phyloP scores from a whole-genome alignment of 1,140 invertebrate genomes.

The Schlechtendalia chinensis region DNA sequence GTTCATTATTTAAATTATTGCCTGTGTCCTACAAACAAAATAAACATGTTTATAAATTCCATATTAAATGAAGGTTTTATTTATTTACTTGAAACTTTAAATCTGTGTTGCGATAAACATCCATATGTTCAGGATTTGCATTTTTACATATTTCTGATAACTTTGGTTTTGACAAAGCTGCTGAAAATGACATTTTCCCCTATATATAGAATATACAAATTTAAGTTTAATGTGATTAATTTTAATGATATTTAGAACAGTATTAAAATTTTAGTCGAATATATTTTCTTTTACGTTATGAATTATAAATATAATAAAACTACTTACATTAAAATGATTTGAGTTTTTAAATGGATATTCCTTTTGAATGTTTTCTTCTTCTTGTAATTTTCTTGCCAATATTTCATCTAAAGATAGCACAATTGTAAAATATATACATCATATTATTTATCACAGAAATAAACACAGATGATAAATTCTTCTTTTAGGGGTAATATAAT shows the following conservation, averaged over 20 bases:
- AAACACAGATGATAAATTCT: too few species aligned
- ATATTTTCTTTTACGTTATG: too few species aligned
- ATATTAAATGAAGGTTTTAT: neutral
- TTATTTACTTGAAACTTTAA: conserved; percentile 29
- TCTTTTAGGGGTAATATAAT: too few species aligned
- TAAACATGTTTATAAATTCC: neutral
- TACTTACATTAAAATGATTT: conserved; percentile 14
- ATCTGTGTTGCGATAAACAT: neutral
- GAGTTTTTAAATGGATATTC: neutral
- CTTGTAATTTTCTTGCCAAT: conserved; percentile 28
- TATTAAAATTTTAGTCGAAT: too few species aligned
- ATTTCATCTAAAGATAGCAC: too few species aligned
- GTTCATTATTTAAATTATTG: neutral
- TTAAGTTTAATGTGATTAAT: neutral
- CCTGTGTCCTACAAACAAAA: conserved; percentile 4
- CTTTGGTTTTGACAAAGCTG: conserved; percentile 29
- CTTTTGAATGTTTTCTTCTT: neutral
- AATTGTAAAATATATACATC: too few species aligned
- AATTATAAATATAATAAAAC: too few species aligned
- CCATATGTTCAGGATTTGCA: neutral
- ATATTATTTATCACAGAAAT: too few species aligned
- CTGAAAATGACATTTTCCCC: conserved; percentile 22
- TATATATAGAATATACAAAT: conserved; percentile 13
- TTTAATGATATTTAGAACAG: neutral
- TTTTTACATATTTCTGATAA: conserved; percentile 23